Evolutionary conservation across 1,140 invertebrate genomes (phyloP).

Genomic region (Cardiocondyla obscurior): DNA sequence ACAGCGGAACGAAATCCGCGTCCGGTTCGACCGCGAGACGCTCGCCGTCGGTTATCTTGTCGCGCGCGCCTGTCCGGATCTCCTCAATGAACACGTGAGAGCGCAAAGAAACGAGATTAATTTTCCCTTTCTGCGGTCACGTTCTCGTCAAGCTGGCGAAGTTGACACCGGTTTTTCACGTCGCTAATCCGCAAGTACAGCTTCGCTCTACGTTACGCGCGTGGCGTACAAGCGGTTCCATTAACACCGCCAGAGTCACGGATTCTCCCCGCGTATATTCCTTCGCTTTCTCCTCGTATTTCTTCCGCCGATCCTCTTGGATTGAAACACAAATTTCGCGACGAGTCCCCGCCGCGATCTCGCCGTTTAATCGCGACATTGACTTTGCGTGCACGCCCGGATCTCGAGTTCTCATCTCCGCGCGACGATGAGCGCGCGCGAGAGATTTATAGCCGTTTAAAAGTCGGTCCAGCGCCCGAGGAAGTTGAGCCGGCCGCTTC

Average conservation of each 20-base stretch:
- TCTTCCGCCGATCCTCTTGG: neutral
- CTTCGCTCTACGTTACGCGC: neutral
- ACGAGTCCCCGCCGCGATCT: neutral
- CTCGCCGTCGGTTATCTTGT: neutral
- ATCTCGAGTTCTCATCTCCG: neutral
- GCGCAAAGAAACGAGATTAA: neutral
- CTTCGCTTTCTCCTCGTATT: too few relatives aligned
- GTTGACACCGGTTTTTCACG: constrained; percentile 25
- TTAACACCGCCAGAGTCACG: neutral
- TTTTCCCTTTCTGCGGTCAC: constrained; percentile 33
- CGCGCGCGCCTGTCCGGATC: neutral
- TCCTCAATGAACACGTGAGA: neutral
- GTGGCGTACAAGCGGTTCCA: constrained; percentile 24
- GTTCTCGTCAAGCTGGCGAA: neutral
- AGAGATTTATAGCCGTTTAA: constrained; percentile 1
- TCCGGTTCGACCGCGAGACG: too few relatives aligned
- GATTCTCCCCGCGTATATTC: neutral
- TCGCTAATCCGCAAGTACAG: constrained; percentile 3
- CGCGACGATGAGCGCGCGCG: neutral
- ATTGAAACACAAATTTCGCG: neutral
- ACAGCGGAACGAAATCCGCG: neutral
- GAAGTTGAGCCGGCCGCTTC: neutral
- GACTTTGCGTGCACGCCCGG: neutral
- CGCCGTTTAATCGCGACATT: neutral
- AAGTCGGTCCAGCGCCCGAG: neutral